Evolutionary conservation across 2,797 vertebrate genomes (phyloP).

Genomic region (Garrulus glandarius): DNA sequence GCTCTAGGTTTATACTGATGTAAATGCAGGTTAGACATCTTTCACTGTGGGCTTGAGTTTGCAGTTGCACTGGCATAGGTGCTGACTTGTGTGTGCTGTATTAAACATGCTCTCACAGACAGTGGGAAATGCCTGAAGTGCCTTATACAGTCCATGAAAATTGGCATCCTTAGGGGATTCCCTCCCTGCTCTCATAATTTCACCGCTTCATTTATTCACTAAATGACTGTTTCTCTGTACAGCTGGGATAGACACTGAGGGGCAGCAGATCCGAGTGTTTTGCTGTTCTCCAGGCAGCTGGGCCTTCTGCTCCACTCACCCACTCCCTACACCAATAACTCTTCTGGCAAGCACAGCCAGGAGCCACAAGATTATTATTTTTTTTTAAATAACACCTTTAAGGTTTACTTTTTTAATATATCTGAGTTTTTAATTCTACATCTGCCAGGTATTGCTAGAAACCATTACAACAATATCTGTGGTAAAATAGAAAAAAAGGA

Average conservation of each 20-base stretch:
- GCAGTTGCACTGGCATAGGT: not conserved
- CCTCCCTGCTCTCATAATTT: not conserved
- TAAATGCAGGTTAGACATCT: too few species aligned
- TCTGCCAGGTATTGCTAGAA: not conserved
- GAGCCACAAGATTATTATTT: not conserved
- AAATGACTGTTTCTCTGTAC: not conserved
- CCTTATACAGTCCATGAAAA: not conserved
- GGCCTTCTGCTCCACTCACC: not conserved
- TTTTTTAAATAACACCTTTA: not conserved
- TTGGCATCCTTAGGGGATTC: not conserved
- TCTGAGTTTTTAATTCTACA: not conserved
- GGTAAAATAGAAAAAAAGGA: not conserved
- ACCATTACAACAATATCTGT: not conserved
- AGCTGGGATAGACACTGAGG: not conserved
- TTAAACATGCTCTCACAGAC: not conserved
- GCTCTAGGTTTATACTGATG: not conserved
- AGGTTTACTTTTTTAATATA: not conserved
- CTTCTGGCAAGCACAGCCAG: not conserved
- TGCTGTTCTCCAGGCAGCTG: not conserved
- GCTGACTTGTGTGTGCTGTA: not conserved
- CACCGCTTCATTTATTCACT: not conserved
- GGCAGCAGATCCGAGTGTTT: not conserved
- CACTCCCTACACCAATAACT: not conserved
- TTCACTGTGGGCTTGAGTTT: fast-evolving
- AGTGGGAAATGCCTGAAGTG: not conserved